Conservation (phyloP, 2,797 vertebrate species). For the Siniperca undulata region DNA sequence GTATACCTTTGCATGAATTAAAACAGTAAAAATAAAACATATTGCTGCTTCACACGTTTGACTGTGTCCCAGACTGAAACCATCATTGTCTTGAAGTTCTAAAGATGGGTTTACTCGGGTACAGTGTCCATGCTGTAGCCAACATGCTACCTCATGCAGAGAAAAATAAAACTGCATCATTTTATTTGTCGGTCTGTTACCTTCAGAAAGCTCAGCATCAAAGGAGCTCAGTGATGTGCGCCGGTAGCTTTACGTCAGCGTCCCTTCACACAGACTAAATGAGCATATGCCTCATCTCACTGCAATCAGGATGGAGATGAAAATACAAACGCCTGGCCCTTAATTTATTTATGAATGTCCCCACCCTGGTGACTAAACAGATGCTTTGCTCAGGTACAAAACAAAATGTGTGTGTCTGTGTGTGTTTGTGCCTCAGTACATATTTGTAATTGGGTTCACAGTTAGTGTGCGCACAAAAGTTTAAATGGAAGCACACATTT, state of each 20-base stretch:
- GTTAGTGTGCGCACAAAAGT: neutral
- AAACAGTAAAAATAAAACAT: neutral
- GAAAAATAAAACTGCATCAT: neutral
- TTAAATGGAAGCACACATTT: neutral
- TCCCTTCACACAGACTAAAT: slow-evolving; percentile 17
- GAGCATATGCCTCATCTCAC: slow-evolving; percentile 46
- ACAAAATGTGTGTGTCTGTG: slow-evolving; percentile 3
- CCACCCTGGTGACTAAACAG: slow-evolving; percentile 52
- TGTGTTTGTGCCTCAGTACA: neutral
- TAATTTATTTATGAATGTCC: slow-evolving; percentile 67
- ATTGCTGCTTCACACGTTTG: too few species aligned
- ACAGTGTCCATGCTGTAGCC: neutral
- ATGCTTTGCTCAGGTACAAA: slow-evolving; percentile 57
- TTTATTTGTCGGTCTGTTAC: slow-evolving; percentile 31
- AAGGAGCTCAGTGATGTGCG: slow-evolving; percentile 38
- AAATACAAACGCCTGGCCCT: slow-evolving; percentile 47
- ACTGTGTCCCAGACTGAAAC: neutral
- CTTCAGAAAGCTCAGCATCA: slow-evolving; percentile 37
- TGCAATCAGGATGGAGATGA: slow-evolving; percentile 39
- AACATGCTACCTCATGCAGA: neutral
- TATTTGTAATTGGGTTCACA: slow-evolving; percentile 1
- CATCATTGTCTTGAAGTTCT: neutral
- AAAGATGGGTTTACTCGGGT: neutral
- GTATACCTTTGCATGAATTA: neutral
- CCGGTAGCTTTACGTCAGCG: neutral